Percentiles rank a stretch among this genome's conserved stretches.
Conservation (phyloP, 2,113 vertebrate species). For the Tragulus kanchil region DNA sequence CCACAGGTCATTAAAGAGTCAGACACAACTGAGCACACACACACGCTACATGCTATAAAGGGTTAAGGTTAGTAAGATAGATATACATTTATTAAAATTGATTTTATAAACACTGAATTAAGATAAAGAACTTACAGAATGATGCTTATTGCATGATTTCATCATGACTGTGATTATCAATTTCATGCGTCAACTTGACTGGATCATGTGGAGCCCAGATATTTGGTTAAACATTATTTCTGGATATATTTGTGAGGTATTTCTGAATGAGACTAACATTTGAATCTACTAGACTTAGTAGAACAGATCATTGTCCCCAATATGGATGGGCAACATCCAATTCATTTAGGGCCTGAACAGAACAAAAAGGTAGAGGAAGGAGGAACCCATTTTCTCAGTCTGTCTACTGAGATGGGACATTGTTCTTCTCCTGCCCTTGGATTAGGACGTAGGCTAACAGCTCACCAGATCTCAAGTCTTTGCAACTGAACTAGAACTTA, state of each 20-base stretch:
- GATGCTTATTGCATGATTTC: not conserved
- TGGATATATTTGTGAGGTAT: not conserved
- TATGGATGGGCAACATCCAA: not conserved
- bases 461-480: not conserved
- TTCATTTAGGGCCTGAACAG: not conserved
- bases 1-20: not conserved
- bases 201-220: not conserved
- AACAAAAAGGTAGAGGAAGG: not conserved
- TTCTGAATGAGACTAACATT: not conserved
- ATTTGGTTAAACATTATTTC: conserved; percentile 25
- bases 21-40: not conserved
- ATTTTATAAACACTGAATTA: conserved; percentile 3
- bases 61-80: not conserved
- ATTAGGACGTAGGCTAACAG: not conserved
- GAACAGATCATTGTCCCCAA: not conserved
- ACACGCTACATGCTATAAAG: not conserved
- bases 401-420: not conserved
- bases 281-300: not conserved
- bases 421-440: not conserved
- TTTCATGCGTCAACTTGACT: not conserved
- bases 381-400: not conserved
- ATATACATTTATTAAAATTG: not conserved
- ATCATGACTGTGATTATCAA: not conserved
- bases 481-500: not conserved
- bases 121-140: not conserved